Base-by-base conservation (phyloP, 1,140 invertebrate species). In the Drosophila tani region DNA sequence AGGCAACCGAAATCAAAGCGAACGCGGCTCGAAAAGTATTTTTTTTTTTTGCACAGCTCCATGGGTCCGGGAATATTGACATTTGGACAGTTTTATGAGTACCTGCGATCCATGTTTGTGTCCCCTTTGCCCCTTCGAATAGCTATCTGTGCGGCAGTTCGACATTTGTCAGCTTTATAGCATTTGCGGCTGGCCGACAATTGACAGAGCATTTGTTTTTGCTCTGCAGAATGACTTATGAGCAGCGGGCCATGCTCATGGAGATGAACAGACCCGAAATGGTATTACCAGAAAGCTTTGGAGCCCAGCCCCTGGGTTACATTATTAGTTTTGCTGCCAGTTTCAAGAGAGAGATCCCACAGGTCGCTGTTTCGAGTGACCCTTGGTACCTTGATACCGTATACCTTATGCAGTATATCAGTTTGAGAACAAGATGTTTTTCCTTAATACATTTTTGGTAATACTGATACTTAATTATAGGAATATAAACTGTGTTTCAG, bases 11-110 rank as follows among this genome's bases (percentile, higher is more conserved):
- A 80, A 80, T 79, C 77, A 80, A 80, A 78, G 75, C 58, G 65
- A 79, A 71, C 53, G 76, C 57, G 58, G 66, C 47, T 45, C 41
- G 45, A 45, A 67, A 78, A 69, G 76, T 32, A 63, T 69, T 76
- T 83, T 83, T 62, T 70, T 46, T 24, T 24, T 24, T 24, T 38
- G 15, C n/a, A 11, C 19, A 24, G 5, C 15, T 17, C 29, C 15
- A 32, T 35, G 51, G 62, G 41, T 38, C 69, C 55, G 80, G 76
- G 71, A 55, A 83, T 88, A 87, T 87, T 88, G 83, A 83, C 83
- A 88, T 88, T 88, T 81, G 76, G 84, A 83, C 83, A 83, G 84
- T 88, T 87, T 87, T 87, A 87, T 87, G 83, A 87, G 83, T 79
- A 83, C 84, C 83, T 87, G 83, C 66, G 83, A 82, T 85, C 74